phyloP scores from a whole-genome alignment of 2,113 vertebrate genomes.

The Stercorarius parasiticus region DNA sequence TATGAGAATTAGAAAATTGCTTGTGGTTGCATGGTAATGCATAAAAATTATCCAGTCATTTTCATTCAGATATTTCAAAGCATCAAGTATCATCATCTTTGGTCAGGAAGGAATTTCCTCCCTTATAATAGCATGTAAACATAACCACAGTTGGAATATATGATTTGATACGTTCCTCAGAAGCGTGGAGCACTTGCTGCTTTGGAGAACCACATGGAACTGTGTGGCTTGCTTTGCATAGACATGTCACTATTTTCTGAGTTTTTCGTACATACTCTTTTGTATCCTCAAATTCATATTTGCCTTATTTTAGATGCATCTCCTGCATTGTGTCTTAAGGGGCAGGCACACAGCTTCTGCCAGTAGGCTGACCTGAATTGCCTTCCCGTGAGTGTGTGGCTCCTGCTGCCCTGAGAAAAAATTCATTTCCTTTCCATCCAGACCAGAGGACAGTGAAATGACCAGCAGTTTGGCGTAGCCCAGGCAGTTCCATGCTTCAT shows the following conservation, averaged over 20 bases:
- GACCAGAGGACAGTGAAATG: neutral
- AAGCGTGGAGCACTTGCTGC: neutral
- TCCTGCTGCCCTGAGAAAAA: neutral
- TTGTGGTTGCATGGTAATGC: constrained; percentile 42
- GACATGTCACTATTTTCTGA: neutral
- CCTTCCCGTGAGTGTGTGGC: neutral
- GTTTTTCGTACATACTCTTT: neutral
- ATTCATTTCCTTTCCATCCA: neutral
- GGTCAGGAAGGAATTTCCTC: constrained; percentile 47
- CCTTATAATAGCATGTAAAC: neutral
- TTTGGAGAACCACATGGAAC: neutral
- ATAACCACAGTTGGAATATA: constrained; percentile 15
- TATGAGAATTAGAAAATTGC: constrained; percentile 37
- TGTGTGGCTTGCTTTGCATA: neutral
- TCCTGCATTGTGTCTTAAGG: neutral
- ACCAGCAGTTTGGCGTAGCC: neutral
- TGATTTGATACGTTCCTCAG: constrained; percentile 2
- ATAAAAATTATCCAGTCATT: constrained; percentile 50
- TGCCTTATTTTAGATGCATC: neutral
- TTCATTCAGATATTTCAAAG: constrained; percentile 47
- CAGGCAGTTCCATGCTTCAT: neutral
- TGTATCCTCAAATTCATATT: neutral
- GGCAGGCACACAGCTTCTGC: neutral
- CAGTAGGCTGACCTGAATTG: neutral
- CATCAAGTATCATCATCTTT: neutral